Evolutionary conservation across 2,797 vertebrate genomes (phyloP), one percentile per base, ranked within the genome.

Genomic region (Betta splendens): DNA sequence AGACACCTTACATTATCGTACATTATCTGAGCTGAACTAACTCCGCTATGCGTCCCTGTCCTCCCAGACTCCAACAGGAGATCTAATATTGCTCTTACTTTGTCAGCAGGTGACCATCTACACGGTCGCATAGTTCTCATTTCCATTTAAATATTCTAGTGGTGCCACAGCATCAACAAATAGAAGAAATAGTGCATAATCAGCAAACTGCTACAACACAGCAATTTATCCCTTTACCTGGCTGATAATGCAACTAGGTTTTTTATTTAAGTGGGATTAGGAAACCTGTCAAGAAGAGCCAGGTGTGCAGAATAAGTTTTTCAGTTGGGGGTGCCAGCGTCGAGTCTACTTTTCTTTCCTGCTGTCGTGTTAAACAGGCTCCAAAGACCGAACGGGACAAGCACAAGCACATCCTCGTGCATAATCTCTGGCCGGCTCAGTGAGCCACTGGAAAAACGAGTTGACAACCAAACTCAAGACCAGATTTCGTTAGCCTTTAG

Each of bases 131-230:
- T 46, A 39, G 44, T 70, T 66, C 26, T 65, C 58, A 32, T 9
- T 52, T 43, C 40, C 25, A 26, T 51, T 48, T 25, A 62, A 71
- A 48, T 62, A 35, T 52, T 62, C 67, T 64, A 66, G 48, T 58
- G 51, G 63, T 45, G 59, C 62, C 36, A 44, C 18, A 47, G 48
- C 40, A 17, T 66, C 33, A 36, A 52, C 49, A 66, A 48, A 68
- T 13, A 22, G 25, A 55, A 20, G 37, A 59, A 44, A 72, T 52
- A 67, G 32, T 51, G 46, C 60, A 64, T 32, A 35, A 58, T 76
- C 40, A 64, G 59, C 55, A 49, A 82, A 84, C 80, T 85, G 79
- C 70, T 84, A 81, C 38, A 84, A 86, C 82, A 80, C 79, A 80
- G 83, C 60, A 4, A 58, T 59, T 21, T 51, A 61, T 64, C 58